Percentiles rank a stretch among this genome's conserved stretches.
Evolutionary conservation across 2,113 vertebrate genomes (phyloP).

Genomic region (Archilochus colubris): DNA sequence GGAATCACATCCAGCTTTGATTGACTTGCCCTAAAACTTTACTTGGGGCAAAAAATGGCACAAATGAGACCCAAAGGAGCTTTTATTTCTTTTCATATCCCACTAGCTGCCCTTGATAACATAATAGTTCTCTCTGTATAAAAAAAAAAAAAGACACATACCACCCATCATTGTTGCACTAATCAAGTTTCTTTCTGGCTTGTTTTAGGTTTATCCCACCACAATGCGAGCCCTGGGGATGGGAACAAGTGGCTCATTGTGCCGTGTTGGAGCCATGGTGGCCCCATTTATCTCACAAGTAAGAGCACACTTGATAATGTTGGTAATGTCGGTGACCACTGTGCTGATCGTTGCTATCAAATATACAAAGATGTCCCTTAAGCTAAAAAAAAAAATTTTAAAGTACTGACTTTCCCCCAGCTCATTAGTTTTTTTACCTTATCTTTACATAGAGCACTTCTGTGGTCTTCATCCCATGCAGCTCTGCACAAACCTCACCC

Average conservation of each 20-base stretch:
- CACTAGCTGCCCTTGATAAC: not conserved
- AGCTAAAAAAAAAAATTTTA: not conserved
- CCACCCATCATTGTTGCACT: not conserved
- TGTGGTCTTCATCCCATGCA: not conserved
- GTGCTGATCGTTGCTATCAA: not conserved
- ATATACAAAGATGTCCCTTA: not conserved
- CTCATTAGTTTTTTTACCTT: not conserved
- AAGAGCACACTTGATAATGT: not conserved
- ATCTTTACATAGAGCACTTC: not conserved
- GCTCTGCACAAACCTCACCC: not conserved
- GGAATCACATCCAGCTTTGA: not conserved
- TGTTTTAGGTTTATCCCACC: constrained; percentile 90
- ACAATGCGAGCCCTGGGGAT: constrained; percentile 88
- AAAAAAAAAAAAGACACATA: not conserved
- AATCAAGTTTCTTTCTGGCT: not conserved
- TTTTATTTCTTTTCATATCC: not conserved
- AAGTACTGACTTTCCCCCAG: too few species aligned
- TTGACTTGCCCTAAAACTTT: not conserved
- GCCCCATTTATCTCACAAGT: constrained; percentile 92
- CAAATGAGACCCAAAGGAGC: not conserved
- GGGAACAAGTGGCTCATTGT: constrained; percentile 92
- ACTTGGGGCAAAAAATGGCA: not conserved
- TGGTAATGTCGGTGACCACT: not conserved
- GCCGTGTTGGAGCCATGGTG: constrained; percentile 92
- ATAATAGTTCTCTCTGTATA: not conserved